Evolutionary conservation across 2,113 vertebrate species (phyloP), one percentile per base, ranked within the genome.

Genomic region (Pelecanoides urinatrix): DNA sequence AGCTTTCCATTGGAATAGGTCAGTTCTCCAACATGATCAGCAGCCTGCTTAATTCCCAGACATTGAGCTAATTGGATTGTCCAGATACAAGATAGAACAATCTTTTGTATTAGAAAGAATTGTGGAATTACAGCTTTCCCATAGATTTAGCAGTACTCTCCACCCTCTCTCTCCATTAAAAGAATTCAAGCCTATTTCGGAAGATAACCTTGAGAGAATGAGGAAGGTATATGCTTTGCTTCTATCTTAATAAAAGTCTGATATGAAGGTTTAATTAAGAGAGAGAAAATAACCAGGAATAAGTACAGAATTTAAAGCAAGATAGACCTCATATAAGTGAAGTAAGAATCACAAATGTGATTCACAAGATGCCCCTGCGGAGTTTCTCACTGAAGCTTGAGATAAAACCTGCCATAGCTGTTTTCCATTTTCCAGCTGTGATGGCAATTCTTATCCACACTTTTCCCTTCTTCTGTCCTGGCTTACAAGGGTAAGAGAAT

Each of bases 181-280:
- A 91, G 9, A 89, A 81, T 94, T 81, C 82, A 96, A 42, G 89
- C 52, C 44, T 81, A 36, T 80, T 95, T 94, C 56, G 71, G 65
- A 81, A 94, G 94, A 95, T 95, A 94, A 87, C 86, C 89, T 82
- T 87, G 89, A 91, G 73, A 94, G 45, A 91, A 96, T 58, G 77
- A 87, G 53, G 49, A 88, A 94, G 76, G 74, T 92, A 79, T 83
- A 68, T 42, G 36, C 56, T 86, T 92, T 93, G 34, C 73, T 49
- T 88, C 67, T 92, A 63, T 88, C 90, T 93, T 96, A 94, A 93
- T 93, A 95, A 47, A 94, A 90, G 70, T 87, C 65, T 89, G 77
- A 78, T 92, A 92, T 38, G 66, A 94, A 82, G 80, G 62, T 87
- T 97, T 96, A 96, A 95, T 96, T 96, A 95, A 91, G 91, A 82